Base-by-base conservation (phyloP, 2,113 vertebrate genomes). In the Gobio gobio region DNA sequence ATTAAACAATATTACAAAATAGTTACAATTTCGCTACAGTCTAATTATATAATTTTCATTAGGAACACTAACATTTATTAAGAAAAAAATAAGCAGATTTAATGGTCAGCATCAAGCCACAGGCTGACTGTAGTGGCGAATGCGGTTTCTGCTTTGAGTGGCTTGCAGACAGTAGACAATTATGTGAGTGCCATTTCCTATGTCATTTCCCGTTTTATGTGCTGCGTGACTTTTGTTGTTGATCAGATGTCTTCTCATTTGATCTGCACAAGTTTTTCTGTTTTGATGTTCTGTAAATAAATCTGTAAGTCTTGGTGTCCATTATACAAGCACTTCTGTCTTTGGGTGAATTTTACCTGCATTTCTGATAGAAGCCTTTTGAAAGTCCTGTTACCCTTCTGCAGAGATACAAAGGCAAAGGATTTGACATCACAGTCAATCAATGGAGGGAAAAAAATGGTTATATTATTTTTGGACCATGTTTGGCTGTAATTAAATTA, bases 191-290 rank as follows among this genome's bases (percentile, higher is more conserved):
- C 61, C 56, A 40, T 54, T 18, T 18, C 16, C 45, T 12, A n/a
- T 74, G 5, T 74, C n/a, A 74, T 43, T 78, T 78, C 54, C 54
- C 10, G 54, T 61, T 78, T 45, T 16, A 16, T 78, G n/a, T 43
- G 54, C 56, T n/a, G 12, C 7, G 3, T 26, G 36, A 61, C 1
- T 61, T 14, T 18, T 45, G 3, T 18, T 45, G 3, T n/a, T 3
- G 20, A 79, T 63, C 77, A 79, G 22, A 47, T 18, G n/a, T 16
- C 58, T 45, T 45, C 58, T 79, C 76, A 78, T 43, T 78, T 43
- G 56, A 63, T 78, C 54, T 16, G 29, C 29, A 13, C 6, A 58
- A 4, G 22, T 78, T n/a, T 43, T 3, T 58, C 10, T 61, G 40
- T 4, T 78, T 79, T 63, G 22, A 24, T 78, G 20, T 40, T 70